phyloP scores from a whole-genome alignment of 2,113 vertebrate species.

The Octodon degus region DNA sequence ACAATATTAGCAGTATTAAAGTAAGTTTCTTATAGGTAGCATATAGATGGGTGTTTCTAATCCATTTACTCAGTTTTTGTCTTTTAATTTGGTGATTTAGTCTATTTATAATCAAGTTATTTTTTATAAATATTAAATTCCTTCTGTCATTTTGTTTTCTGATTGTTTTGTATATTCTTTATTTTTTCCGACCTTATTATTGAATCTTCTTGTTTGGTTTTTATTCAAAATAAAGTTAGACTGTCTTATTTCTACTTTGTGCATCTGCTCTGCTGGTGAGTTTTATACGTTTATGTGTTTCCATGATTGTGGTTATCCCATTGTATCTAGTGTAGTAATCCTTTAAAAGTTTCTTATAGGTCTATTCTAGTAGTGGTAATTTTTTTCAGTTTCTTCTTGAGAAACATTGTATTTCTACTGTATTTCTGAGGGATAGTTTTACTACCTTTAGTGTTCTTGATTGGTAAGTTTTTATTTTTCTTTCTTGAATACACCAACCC shows the following conservation, averaged over 20 bases:
- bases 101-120: background rate
- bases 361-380: background rate
- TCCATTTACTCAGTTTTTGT: background rate
- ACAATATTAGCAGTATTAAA: background rate
- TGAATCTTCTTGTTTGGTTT: background rate
- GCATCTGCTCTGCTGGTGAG: background rate
- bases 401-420: background rate
- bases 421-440: background rate
- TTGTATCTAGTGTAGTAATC: background rate
- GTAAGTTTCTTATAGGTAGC: background rate
- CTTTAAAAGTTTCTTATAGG: background rate
- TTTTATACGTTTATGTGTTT: background rate
- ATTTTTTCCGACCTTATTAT: background rate
- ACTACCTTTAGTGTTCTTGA: background rate
- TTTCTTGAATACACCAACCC: background rate
- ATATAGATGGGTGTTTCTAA: background rate
- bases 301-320: background rate
- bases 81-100: background rate
- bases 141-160: background rate
- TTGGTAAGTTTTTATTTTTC: too few relatives aligned
- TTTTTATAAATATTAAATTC: background rate
- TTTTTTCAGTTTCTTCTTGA: background rate
- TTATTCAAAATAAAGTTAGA: background rate
- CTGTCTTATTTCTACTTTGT: background rate
- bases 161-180: background rate